Evolutionary conservation across 2,888 invertebrate genomes (phyloP), one percentile per base, ranked within the genome.

Genomic region (Hofmannophila pseudospretella): DNA sequence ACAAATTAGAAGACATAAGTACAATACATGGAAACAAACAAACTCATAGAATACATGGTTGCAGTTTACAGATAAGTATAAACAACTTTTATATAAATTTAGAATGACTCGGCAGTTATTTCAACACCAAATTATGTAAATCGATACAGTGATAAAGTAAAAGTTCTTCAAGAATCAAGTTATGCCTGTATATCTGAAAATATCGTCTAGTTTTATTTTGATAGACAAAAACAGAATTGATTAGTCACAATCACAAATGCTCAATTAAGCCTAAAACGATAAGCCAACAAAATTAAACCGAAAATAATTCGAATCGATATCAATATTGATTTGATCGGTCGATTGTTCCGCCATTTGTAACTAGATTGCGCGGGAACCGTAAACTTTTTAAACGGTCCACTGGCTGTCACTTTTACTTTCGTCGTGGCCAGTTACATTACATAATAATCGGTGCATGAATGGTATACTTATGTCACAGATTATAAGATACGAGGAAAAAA

Each of bases 391-490:
- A 57, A 70, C 75, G 78, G 60, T 71, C 58, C 57, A 67, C 49
- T 69, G 67, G 48, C 51, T 58, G 52, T 54, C 55, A 58, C 75
- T 77, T 67, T 80, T 79, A 81, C 82, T 81, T 81, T 79, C 73
- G 53, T 66, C 54, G 60, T 66, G 64, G 65, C 67, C 67, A 61
- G 67, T 69, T 63, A 53, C 56, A 52, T 81, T 71, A 72, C 51
- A 53, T 72, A 69, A 77, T 63, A 59, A 66, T 63, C 55, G 59
- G 57, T 66, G 60, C 67, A 66, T 64, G 54, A 61, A 70, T 65
- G 62, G 52, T 45, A 52, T 39, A 45, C 49, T 65, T 67, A 67
- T 67, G 67, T 58, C 63, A 58, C 58, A 41, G 43, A 46, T 48
- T 41, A 36, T 39, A 46, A 45, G 47, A 51, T 45, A 33, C 22